A percentile compares a stretch with the other conserved stretches of the same genome.
Conservation (phyloP, 23 tunicate species). For the Oikopleura dioica region DNA sequence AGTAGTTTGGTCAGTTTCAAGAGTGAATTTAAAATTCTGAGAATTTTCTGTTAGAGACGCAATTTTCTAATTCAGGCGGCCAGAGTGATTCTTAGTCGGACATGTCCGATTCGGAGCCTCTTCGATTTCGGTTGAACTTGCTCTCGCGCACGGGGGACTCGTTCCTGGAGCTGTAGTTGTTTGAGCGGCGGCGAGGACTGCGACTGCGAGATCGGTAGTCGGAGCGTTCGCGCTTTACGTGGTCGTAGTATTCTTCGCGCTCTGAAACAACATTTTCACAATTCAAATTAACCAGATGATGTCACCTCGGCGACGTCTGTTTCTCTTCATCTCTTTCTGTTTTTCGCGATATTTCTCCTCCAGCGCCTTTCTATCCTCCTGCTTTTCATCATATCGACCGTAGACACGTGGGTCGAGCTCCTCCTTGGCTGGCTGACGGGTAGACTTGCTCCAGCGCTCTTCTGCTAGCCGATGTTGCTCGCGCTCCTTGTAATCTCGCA, state of each 20-base stretch:
- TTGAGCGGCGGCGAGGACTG: not conserved
- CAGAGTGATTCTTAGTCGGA: slow-evolving; percentile 3
- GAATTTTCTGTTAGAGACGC: too few relatives aligned
- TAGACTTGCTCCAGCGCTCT: slow-evolving; percentile 11
- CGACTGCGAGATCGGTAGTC: not conserved
- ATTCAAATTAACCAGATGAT: too few relatives aligned
- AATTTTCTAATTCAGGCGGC: too few relatives aligned
- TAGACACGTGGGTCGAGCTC: slow-evolving; percentile 9
- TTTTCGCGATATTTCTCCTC: slow-evolving; percentile 1
- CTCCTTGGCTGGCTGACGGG: not conserved
- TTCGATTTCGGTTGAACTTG: not conserved
- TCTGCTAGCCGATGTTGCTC: not conserved
- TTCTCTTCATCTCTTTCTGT: not conserved
- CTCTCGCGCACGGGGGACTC: not conserved
- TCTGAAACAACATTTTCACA: too few relatives aligned
- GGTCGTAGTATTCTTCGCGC: not conserved
- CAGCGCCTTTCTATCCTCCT: not conserved
- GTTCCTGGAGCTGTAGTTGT: too few relatives aligned
- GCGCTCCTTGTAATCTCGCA: not conserved
- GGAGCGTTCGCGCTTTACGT: not conserved
- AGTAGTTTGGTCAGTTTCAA: too few relatives aligned
- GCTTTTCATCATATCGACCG: slow-evolving; percentile 9
- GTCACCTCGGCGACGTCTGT: not conserved
- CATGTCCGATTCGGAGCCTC: not conserved
- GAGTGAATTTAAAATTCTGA: too few relatives aligned